Base-by-base conservation (phyloP, 1,140 invertebrate genomes). In the Tetramorium parvispinum region DNA sequence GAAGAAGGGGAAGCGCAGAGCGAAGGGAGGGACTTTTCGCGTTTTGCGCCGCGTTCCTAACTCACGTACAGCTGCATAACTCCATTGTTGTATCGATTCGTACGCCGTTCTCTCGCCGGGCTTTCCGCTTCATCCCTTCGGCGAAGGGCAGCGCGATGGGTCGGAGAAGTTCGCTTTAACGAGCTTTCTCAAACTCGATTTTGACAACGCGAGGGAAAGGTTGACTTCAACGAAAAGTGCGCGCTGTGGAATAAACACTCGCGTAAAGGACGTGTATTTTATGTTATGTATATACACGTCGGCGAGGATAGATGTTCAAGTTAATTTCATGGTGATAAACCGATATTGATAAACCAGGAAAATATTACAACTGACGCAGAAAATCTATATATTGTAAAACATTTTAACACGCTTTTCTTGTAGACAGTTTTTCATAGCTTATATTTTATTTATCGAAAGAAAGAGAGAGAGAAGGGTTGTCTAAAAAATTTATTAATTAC, bases 11-110 rank as follows among this genome's bases (percentile, higher is more conserved):
- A 24, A 7, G 32, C 0, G 11, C 40, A 51, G 32, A 18, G 10
- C 16, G 18, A 27, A 49, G 8, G 24, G 59, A 16, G 18, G 86
- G 73, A 85, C 88, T 90, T 91, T 90, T 88, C 89, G 87, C 90
- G 87, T 91, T 90, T 87, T 88, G 78, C 73, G 55, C 46, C 68
- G 32, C 66, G 57, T 76, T 83, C 83, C 77, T 86, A 75, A 79
- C 76, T 66, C 81, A 75, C 83, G 59, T 82, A 90, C 87, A 90
- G 90, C 85, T 90, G 88, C 90, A 88, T 91, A 90, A 91, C 88
- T 91, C 87, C 76, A 90, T 91, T 90, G 90, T 91, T 91, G 89
- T 90, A 90, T 90, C 89, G 90, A 90, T 91, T 91, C 86, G 68
- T 85, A 83, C 59, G 86, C 78, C 18, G 53, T 51, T 46, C 85